Conservation (phyloP, 2,888 invertebrate species). For the Gymnoscelis rufifasciata region DNA sequence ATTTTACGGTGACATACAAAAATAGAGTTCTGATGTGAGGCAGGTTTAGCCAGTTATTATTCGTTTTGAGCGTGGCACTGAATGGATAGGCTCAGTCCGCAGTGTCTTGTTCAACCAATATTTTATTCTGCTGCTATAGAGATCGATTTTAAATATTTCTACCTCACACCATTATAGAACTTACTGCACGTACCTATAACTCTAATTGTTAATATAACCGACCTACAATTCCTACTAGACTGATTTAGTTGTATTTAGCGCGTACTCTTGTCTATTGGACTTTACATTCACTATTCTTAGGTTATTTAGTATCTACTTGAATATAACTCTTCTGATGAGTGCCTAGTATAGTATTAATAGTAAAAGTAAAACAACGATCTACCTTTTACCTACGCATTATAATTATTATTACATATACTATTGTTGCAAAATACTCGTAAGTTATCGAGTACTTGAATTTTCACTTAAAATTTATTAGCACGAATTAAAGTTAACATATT, state of each 20-base stretch:
- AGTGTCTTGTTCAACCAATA: not conserved
- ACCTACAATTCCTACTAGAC: slow-evolving; percentile 73
- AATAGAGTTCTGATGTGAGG: no score
- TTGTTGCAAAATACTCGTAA: slow-evolving; percentile 31
- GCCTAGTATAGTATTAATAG: slow-evolving; percentile 41
- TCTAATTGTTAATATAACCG: slow-evolving; percentile 41
- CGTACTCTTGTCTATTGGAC: slow-evolving; percentile 40
- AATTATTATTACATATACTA: slow-evolving; percentile 37
- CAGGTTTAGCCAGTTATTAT: not conserved
- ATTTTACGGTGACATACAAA: no score
- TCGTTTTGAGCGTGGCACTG: not conserved
- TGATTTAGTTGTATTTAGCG: slow-evolving; percentile 68
- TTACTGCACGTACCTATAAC: slow-evolving; percentile 54
- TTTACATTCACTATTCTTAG: slow-evolving; percentile 47
- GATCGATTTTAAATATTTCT: slow-evolving; percentile 38
- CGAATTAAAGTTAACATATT: slow-evolving; percentile 46
- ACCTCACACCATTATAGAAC: slow-evolving; percentile 57
- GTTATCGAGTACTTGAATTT: slow-evolving; percentile 46
- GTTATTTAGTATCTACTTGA: slow-evolving; percentile 39
- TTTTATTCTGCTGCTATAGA: slow-evolving; percentile 26
- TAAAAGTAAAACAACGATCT: slow-evolving; percentile 64
- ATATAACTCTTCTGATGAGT: slow-evolving; percentile 36
- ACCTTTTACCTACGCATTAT: slow-evolving; percentile 53
- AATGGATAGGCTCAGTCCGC: slow-evolving; percentile 3
- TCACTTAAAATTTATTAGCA: slow-evolving; percentile 70